phyloP scores from a whole-genome alignment of 2,797 vertebrate species.

The Naso thynnoides region DNA sequence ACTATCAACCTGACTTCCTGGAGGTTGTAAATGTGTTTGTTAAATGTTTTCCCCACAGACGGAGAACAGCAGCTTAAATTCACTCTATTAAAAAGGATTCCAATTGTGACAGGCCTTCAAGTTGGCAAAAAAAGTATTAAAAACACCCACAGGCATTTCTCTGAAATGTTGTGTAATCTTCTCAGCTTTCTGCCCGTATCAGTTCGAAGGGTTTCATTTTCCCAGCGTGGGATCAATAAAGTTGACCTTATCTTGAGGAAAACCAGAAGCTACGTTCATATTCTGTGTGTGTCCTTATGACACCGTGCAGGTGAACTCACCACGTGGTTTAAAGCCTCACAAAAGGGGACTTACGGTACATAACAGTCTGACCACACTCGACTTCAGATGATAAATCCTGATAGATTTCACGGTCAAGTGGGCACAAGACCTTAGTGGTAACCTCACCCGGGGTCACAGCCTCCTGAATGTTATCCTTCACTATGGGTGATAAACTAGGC shows the following conservation, averaged over 20 bases:
- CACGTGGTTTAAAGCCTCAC: not conserved
- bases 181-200: too few species aligned
- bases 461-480: slow-evolving; percentile 54
- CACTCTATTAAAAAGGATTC: slow-evolving; percentile 51
- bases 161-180: slow-evolving; percentile 31
- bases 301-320: slow-evolving; percentile 39
- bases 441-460: slow-evolving; percentile 32
- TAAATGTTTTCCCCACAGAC: slow-evolving; percentile 41
- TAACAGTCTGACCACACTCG: slow-evolving; percentile 19
- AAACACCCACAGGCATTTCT: slow-evolving; percentile 50
- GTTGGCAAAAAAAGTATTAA: slow-evolving; percentile 12
- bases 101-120: slow-evolving; percentile 29
- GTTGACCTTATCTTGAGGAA: slow-evolving; percentile 22
- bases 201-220: not conserved
- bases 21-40: slow-evolving; percentile 41
- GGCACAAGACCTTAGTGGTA: slow-evolving; percentile 33
- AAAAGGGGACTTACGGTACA: slow-evolving; percentile 20
- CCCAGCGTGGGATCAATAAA: slow-evolving; percentile 4
- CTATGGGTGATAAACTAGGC: slow-evolving; percentile 40
- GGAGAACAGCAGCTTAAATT: slow-evolving; percentile 54
- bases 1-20: slow-evolving; percentile 14
- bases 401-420: slow-evolving; percentile 64
- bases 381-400: slow-evolving; percentile 40
- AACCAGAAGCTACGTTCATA: slow-evolving; percentile 21
- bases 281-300: not conserved